These are phyloP conservation scores for Liodrosophila aerea DNA, from an alignment of 2,888 invertebrate genomes.

Conservation along the genomic window DNA sequence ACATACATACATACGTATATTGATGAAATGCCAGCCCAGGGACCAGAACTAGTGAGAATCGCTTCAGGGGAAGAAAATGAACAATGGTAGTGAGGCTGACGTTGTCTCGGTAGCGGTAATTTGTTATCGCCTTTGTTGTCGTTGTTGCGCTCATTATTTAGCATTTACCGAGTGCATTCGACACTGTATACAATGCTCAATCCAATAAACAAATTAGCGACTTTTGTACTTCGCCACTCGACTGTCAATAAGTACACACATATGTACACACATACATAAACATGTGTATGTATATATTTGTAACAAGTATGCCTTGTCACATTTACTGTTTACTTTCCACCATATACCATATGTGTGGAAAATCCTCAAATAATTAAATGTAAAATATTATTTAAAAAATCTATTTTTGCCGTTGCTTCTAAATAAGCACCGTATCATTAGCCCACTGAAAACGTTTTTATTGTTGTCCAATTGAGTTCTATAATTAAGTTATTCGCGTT, in stretches of 20 bases:
- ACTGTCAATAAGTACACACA: constrained; percentile 45
- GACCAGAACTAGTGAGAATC: constrained; percentile 3
- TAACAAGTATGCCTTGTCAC: too few species aligned
- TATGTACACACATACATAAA: too few species aligned
- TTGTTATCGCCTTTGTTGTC: constrained; percentile 44
- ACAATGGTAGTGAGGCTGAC: too few species aligned
- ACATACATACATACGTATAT: too few species aligned
- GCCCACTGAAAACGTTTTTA: constrained; percentile 35
- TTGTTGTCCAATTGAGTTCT: constrained; percentile 44
- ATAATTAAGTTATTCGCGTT: constrained; percentile 51
- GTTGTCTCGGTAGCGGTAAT: constrained; percentile 25
- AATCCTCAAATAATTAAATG: too few species aligned
- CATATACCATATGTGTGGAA: too few species aligned
- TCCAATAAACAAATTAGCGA: constrained; percentile 72
- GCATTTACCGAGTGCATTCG: constrained; percentile 48
- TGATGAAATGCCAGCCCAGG: too few species aligned
- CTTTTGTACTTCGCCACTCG: constrained; percentile 71
- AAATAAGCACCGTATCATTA: constrained; percentile 34
- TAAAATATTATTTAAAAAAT: too few species aligned
- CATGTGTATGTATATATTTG: background rate
- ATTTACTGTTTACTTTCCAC: too few species aligned
- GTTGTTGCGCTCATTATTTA: constrained; percentile 45
- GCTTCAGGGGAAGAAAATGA: constrained; percentile 11
- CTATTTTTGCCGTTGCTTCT: background rate
- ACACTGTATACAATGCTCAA: constrained; percentile 60